phyloP scores from a whole-genome alignment of 2,797 vertebrate genomes.

The Coccyzus lansbergi region DNA sequence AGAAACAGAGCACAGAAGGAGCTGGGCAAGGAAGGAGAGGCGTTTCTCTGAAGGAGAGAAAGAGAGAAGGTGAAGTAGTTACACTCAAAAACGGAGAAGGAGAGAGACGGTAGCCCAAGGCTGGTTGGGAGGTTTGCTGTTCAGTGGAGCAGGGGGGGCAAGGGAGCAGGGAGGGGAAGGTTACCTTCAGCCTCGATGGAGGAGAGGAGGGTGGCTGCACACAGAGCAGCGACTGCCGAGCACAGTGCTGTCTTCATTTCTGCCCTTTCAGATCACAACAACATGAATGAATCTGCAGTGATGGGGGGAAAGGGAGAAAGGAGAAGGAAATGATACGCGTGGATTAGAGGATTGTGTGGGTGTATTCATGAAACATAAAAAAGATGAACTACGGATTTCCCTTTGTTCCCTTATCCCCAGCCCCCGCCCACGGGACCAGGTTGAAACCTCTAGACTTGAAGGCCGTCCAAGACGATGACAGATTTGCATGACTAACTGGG shows the following conservation, averaged over 20 bases:
- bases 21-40: constrained; percentile 44
- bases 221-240: constrained; percentile 81
- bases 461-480: not conserved
- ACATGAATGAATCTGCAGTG: constrained; percentile 87
- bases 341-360: constrained; percentile 51
- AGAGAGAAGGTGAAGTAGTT: constrained; percentile 62
- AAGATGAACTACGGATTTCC: not conserved
- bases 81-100: constrained; percentile 50
- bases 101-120: constrained; percentile 7
- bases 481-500: constrained; percentile 38
- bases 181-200: constrained; percentile 92
- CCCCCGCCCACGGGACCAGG: constrained; percentile 46
- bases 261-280: constrained; percentile 81
- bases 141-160: rapidly evolving
- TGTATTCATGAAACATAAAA: constrained; percentile 54
- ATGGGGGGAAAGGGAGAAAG: constrained; percentile 44
- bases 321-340: constrained; percentile 42
- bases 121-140: not conserved
- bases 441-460: constrained; percentile 59
- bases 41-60: constrained; percentile 66
- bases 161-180: constrained; percentile 23
- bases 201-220: constrained; percentile 83
- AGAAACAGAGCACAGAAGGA: constrained; percentile 64
- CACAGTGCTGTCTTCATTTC: constrained; percentile 89
- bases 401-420: constrained; percentile 43